Base-by-base conservation (phyloP, 2,113 vertebrate genomes). In the Anguilla japonica region DNA sequence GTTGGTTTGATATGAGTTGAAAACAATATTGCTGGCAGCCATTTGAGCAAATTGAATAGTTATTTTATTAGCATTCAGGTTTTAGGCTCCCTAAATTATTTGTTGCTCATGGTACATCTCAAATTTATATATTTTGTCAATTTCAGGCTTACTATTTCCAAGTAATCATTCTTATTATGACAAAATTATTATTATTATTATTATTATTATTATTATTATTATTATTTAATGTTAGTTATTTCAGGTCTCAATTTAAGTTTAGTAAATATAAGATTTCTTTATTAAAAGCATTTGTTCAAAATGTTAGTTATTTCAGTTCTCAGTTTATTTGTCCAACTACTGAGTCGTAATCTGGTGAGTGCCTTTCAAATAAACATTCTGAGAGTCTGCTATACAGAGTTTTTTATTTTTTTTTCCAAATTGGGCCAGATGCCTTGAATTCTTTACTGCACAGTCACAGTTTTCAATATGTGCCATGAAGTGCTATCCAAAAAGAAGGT, bases 321-420 rank as follows among this genome's bases (percentile, higher is more conserved):
- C 39, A 26, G 41, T 85, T 85, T 40, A 80, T 53, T 57, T 79
- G 29, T 18, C 46, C 18, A 60, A 80, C 18, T 34, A 29, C 71
- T 75, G 15, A 80, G 50, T 39, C 2, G 6, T 34, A 78, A 34
- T 34, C 40, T 39, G 46, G 29, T 75, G n/a, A 29, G 34, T 34
- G n/a, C 71, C 11, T 75, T 34, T n/a, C n/a, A 75, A 56, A 22
- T 57, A 56, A 85, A 81, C 18, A 85, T 80, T 60, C 39, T 57
- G 26, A 79, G 53, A 26, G 56, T 29, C 46, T 26, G 34, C 78
- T 60, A 20, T 80, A 26, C 40, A 46, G 34, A 26, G 75, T 34
- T 85, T 79, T 85, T 85, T 34, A 0, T n/a, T n/a, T 41, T 79
- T 85, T 85, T 53, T 2, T 53, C 50, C 20, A 80, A 41, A 85